Evolutionary conservation across 2,888 invertebrate genomes (phyloP).

Genomic region (Tubiluchus corallicola): DNA sequence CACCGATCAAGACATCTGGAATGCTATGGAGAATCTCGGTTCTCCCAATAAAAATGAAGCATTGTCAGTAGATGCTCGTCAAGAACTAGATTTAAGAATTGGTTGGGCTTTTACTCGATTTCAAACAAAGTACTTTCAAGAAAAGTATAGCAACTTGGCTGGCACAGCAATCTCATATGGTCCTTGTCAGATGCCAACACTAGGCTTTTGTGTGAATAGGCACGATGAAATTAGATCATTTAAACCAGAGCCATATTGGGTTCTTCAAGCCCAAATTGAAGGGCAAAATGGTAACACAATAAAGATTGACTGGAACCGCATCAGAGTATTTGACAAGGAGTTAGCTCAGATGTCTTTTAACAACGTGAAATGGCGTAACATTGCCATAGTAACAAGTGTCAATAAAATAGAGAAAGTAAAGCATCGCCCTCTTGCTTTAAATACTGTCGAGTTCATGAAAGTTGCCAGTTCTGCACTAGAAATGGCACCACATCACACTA

Average conservation of each 20-base stretch:
- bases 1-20: conserved; percentile 87
- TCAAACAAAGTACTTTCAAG: conserved; percentile 94
- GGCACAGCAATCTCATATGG: conserved; percentile 93
- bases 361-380: conserved; percentile 59
- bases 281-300: conserved; percentile 22
- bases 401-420: conserved; percentile 69
- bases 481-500: conserved; percentile 61
- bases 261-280: conserved; percentile 43
- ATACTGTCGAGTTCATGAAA: conserved; percentile 88
- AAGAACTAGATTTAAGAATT: conserved; percentile 88
- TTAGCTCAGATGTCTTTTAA: conserved; percentile 78
- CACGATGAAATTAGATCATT: conserved; percentile 95
- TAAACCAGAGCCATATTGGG: conserved; percentile 92
- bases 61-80: conserved; percentile 72
- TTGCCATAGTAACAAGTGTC: conserved; percentile 53
- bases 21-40: conserved; percentile 63
- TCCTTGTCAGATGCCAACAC: conserved; percentile 95
- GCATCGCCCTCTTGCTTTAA: conserved; percentile 69
- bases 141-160: conserved; percentile 91
- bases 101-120: conserved; percentile 97
- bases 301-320: conserved; percentile 69
- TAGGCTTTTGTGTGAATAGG: conserved; percentile 94
- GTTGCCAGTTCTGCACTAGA: conserved; percentile 74
- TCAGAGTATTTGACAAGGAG: conserved; percentile 83
- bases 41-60: conserved; percentile 91